Percentiles rank a stretch among this genome's conserved stretches.
phyloP scores from a whole-genome alignment of 1,140 invertebrate genomes.

The Belonocnema kinseyi region DNA sequence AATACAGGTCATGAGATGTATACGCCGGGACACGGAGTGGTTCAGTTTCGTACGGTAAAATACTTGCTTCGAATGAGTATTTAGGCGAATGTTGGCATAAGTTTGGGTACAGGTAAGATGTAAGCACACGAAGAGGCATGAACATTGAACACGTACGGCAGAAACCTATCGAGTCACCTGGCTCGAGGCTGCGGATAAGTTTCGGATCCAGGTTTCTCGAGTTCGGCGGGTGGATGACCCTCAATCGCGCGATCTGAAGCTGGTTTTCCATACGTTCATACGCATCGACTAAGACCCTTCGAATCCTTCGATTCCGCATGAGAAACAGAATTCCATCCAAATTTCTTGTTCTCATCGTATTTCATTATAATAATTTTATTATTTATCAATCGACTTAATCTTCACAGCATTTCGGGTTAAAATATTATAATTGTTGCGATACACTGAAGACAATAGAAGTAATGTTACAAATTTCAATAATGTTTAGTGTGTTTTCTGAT shows the following conservation, averaged over 20 bases:
- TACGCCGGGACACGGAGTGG: constrained; percentile 3
- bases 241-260: constrained; percentile 35
- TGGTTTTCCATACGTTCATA: background rate
- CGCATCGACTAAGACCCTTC: no score
- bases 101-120: constrained; percentile 9
- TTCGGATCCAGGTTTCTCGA: constrained; percentile 1
- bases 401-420: no score
- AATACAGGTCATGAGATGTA: constrained; percentile 29
- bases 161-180: background rate
- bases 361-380: no score
- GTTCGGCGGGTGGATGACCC: constrained; percentile 37
- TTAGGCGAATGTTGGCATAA: constrained; percentile 19
- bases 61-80: constrained; percentile 23
- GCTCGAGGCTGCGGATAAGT: constrained; percentile 2
- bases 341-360: no score
- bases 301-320: no score
- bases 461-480: no score
- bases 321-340: no score
- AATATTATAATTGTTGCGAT: no score
- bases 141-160: constrained; percentile 1
- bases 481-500: no score
- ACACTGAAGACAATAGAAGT: no score
- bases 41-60: constrained; percentile 42
- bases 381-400: no score
- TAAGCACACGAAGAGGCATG: constrained; percentile 11